Evolutionary conservation across 2,113 vertebrate species (phyloP).

Genomic region (Raja brachyura): DNA sequence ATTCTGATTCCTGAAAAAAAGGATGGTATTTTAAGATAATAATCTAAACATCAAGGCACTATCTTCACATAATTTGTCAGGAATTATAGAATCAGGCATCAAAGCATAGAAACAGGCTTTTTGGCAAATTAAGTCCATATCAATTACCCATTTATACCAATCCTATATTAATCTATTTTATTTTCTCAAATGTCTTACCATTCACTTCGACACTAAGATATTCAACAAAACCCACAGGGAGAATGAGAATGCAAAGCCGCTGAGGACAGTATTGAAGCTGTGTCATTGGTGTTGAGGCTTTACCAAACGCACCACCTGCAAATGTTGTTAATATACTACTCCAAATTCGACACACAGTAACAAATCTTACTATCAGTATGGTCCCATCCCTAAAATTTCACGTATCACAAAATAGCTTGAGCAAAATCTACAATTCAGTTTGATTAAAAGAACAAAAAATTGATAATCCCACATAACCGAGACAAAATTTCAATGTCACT

Average conservation of each 20-base stretch:
- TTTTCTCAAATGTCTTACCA: too few relatives aligned
- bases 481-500: background rate
- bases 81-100: too few relatives aligned
- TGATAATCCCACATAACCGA: background rate
- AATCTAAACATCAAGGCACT: background rate
- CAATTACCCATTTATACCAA: too few relatives aligned
- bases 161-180: too few relatives aligned
- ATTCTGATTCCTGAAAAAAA: constrained; percentile 71
- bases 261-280: too few relatives aligned
- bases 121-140: too few relatives aligned
- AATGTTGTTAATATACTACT: background rate
- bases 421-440: background rate
- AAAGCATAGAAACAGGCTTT: too few relatives aligned
- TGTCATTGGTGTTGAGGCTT: too few relatives aligned
- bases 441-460: background rate
- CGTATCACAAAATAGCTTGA: background rate
- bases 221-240: too few relatives aligned
- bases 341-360: background rate
- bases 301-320: too few relatives aligned
- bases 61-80: background rate
- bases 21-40: background rate
- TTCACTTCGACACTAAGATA: too few relatives aligned
- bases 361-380: background rate
- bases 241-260: too few relatives aligned
- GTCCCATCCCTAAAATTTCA: background rate